Percentiles rank a stretch among this genome's conserved stretches.
These are phyloP conservation scores for Aurelia aurita complex sp. Pacific DNA, from an alignment of 30 jellyfish, hydroid and myxozoan genomes.

Conservation along the genomic window DNA sequence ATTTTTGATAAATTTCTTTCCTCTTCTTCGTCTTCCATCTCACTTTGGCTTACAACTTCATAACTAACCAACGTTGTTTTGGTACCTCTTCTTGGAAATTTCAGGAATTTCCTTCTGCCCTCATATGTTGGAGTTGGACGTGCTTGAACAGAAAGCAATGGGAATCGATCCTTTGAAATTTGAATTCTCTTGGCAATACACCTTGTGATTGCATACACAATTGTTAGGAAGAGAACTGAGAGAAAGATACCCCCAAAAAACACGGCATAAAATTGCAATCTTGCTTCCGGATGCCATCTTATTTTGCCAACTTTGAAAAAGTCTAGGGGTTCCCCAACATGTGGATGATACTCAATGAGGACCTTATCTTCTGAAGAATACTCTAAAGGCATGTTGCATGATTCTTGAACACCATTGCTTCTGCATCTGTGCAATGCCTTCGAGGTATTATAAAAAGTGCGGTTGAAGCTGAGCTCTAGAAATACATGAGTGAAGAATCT, in stretches of 20 bases:
- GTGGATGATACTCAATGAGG: slow-evolving; percentile 41
- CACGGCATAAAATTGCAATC: slow-evolving; percentile 47
- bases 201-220: slow-evolving; percentile 65
- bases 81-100: slow-evolving; percentile 30
- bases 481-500: slow-evolving; percentile 73
- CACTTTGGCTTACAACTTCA: slow-evolving; percentile 29
- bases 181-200: slow-evolving; percentile 16
- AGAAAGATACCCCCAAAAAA: slow-evolving; percentile 76
- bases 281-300: slow-evolving; percentile 47
- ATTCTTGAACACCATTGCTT: background rate
- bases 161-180: background rate
- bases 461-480: slow-evolving; percentile 47
- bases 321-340: slow-evolving; percentile 13
- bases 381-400: slow-evolving; percentile 60
- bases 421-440: slow-evolving; percentile 40
- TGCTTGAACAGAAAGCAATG: background rate
- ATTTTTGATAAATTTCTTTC: background rate
- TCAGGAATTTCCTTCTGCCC: background rate
- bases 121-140: background rate
- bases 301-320: slow-evolving; percentile 47
- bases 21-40: slow-evolving; percentile 25
- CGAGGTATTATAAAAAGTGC: slow-evolving; percentile 70
- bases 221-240: slow-evolving; percentile 32
- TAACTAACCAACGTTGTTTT: slow-evolving; percentile 55
- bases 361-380: slow-evolving; percentile 63